Percentiles rank a stretch among this genome's conserved stretches.
phyloP scores from a whole-genome alignment of 2,888 invertebrate species.

The Torymus aiolomorphi region DNA sequence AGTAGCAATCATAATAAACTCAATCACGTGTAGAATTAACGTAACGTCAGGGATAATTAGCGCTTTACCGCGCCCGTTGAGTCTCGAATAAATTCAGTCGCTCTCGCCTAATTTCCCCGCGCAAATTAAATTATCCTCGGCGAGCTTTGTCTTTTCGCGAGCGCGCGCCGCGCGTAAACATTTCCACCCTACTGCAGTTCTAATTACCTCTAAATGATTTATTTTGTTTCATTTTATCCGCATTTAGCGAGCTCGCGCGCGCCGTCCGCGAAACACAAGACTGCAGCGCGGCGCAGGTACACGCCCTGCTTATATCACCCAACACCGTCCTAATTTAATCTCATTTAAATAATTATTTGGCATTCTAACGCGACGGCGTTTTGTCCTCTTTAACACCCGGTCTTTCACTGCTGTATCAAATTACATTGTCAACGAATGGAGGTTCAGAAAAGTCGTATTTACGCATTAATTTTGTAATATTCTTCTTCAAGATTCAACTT shows the following conservation, averaged over 20 bases:
- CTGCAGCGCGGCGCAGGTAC: too few species aligned
- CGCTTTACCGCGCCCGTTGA: background rate
- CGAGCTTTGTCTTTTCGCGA: conserved; percentile 17
- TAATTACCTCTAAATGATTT: conserved; percentile 27
- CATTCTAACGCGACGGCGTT: too few species aligned
- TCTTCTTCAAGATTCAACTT: too few species aligned
- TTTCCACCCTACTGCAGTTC: conserved; percentile 5
- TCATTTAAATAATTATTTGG: too few species aligned
- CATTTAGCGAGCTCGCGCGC: background rate
- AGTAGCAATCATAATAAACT: background rate
- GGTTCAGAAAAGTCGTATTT: too few species aligned
- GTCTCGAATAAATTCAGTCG: conserved; percentile 12
- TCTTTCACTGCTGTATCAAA: too few species aligned
- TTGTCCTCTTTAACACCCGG: too few species aligned
- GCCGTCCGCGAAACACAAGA: too few species aligned
- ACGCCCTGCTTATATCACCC: too few species aligned
- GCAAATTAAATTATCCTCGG: conserved; percentile 32
- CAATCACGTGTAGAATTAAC: background rate
- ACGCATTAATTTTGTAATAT: too few species aligned
- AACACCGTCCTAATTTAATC: too few species aligned
- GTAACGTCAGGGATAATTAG: background rate
- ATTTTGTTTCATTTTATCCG: conserved; percentile 17
- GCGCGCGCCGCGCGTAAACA: conserved; percentile 7
- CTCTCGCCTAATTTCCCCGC: conserved; percentile 5
- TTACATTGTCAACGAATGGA: too few species aligned